A percentile compares a stretch with the other conserved stretches of the same genome.
phyloP scores from a whole-genome alignment of 2,113 vertebrate genomes.

The Podilymbus podiceps region DNA sequence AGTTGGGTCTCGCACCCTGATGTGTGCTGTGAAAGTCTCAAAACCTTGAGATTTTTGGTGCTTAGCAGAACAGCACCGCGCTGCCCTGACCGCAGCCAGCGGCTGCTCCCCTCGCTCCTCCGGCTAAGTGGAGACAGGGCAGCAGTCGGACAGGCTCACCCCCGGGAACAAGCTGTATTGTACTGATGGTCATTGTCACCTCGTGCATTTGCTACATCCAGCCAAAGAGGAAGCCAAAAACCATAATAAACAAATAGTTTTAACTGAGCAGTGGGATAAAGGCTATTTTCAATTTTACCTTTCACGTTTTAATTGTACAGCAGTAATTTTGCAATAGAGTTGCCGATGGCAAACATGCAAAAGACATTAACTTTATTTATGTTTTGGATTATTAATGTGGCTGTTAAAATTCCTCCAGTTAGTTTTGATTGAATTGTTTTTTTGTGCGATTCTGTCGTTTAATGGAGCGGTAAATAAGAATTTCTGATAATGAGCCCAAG shows the following conservation, averaged over 20 bases:
- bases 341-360: conserved; percentile 70
- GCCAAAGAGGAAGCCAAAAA: background rate
- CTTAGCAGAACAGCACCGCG: rapidly evolving
- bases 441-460: conserved; percentile 80
- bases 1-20: background rate
- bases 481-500: conserved; percentile 85
- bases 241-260: background rate
- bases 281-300: conserved; percentile 48
- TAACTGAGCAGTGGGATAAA: background rate
- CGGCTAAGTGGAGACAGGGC: rapidly evolving
- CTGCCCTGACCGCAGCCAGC: background rate
- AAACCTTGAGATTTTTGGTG: background rate
- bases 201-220: rapidly evolving
- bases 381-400: conserved; percentile 80
- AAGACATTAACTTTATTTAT: conserved; percentile 81
- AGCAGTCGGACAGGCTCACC: background rate
- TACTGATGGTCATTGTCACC: background rate
- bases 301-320: conserved; percentile 68
- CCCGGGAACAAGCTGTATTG: background rate
- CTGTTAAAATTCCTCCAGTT: conserved; percentile 82
- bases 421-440: conserved; percentile 82
- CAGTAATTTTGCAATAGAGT: conserved; percentile 64
- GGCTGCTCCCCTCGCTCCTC: background rate
- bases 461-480: conserved; percentile 92
- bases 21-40: background rate